Conservation (phyloP, 2,888 invertebrate species). For the Mythimna pallens region DNA sequence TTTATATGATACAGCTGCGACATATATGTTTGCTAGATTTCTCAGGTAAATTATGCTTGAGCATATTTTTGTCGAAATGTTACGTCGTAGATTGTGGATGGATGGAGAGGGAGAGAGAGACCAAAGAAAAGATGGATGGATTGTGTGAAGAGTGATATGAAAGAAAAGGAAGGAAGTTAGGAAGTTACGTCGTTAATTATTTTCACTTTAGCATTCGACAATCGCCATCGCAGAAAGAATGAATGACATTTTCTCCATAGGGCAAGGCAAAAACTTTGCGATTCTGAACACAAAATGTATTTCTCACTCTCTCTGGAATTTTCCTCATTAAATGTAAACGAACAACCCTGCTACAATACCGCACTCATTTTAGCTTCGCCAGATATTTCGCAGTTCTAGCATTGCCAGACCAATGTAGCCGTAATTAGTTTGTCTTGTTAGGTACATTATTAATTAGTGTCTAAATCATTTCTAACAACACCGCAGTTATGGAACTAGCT, state of each 20-base stretch:
- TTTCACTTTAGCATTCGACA: too few relatives aligned
- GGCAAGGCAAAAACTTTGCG: neutral
- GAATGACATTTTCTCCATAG: neutral
- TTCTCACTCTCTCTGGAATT: neutral
- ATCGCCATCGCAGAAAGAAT: too few relatives aligned
- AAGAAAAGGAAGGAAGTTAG: too few relatives aligned
- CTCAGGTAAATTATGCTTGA: too few relatives aligned
- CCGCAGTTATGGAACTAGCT: constrained; percentile 35
- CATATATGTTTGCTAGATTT: too few relatives aligned
- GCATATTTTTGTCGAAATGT: too few relatives aligned
- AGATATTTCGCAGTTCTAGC: constrained; percentile 53
- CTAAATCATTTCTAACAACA: constrained; percentile 52
- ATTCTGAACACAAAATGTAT: constrained; percentile 10
- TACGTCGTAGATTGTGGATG: too few relatives aligned
- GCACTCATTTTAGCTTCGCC: constrained; percentile 59
- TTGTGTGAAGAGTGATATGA: too few relatives aligned
- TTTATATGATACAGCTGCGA: too few relatives aligned
- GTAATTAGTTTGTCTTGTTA: constrained; percentile 66
- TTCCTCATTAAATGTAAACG: constrained; percentile 20
- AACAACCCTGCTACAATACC: constrained; percentile 25
- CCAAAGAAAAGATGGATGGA: too few relatives aligned
- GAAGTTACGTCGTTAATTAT: too few relatives aligned
- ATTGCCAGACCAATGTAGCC: constrained; percentile 31
- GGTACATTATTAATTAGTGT: constrained; percentile 65
- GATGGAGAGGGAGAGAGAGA: too few relatives aligned